Conservation (phyloP, 2,797 vertebrate species). For the Sparus aurata region DNA sequence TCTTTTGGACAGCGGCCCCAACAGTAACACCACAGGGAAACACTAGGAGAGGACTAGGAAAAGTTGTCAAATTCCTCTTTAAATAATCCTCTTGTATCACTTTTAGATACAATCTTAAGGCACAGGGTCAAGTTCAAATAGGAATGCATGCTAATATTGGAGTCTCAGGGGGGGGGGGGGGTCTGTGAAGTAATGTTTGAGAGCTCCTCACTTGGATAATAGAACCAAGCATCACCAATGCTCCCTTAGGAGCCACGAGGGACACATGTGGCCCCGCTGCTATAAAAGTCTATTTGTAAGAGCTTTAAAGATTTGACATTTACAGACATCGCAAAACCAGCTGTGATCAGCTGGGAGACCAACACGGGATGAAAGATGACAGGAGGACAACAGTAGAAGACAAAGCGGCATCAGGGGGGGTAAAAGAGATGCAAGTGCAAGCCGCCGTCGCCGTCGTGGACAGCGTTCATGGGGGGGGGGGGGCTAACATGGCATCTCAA, state of each 20-base stretch:
- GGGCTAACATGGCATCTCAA: constrained; percentile 42
- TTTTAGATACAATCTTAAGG: not conserved
- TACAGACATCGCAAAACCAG: constrained; percentile 80
- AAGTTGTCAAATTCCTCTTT: too few species aligned
- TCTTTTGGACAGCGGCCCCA: too few species aligned
- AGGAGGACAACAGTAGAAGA: constrained; percentile 17
- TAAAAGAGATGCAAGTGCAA: constrained; percentile 9
- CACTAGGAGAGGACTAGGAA: too few species aligned
- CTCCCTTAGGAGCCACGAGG: constrained; percentile 60
- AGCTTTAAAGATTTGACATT: constrained; percentile 82
- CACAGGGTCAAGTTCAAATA: not conserved
- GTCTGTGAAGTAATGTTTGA: constrained; percentile 40
- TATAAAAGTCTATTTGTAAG: constrained; percentile 60
- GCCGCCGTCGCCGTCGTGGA: not conserved
- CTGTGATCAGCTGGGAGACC: constrained; percentile 37
- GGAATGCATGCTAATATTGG: constrained; percentile 5
- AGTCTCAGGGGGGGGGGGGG: constrained; percentile 10
- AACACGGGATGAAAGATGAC: constrained; percentile 21
- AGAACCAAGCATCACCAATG: constrained; percentile 40
- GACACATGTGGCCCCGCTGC: constrained; percentile 47
- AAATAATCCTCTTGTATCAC: not conserved
- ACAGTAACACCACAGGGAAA: too few species aligned
- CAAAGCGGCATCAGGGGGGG: not conserved
- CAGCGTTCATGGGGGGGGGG: not conserved
- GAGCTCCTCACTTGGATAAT: constrained; percentile 51